Evolutionary conservation across 2,888 invertebrate species (phyloP), one percentile per base, ranked within the genome.

Genomic region (Cataglyphis albicans): DNA sequence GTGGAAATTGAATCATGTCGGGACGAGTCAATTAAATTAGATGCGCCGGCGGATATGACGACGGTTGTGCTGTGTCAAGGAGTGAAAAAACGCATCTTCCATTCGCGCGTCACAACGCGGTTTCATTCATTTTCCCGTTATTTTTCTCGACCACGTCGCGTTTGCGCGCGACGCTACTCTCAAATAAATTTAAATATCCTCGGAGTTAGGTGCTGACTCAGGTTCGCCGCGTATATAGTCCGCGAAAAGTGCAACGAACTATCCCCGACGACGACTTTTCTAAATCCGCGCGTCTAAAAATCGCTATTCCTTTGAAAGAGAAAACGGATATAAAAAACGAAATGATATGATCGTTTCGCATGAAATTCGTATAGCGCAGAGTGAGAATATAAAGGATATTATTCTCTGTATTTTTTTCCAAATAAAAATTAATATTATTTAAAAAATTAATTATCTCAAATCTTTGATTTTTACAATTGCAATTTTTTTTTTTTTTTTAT

Each of bases 101-200:
- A 10, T 15, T 44, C 32, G 1, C 21, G n/a, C 21, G 18, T 38
- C 1, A 21, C 21, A 21, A 72, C 35, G 55, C 35, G 35, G 12
- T 65, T 55, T 64, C 25, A 75, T 75, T 63, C 32, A 64, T 38
- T 64, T 64, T 29, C 18, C 75, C 25, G 52, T 38, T 65, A 65
- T 32, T 65, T 55, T 29, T 38, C 7, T 12, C 52, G 61, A 29
- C 7, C 29, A 15, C 5, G n/a, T 38, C 2, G 48, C 25, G 41
- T 44, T 73, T 12, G 63, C 74, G 32, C 29, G 63, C 74, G 21
- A 74, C 41, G 32, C 74, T 44, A 74, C 63, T 29, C 29, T n/a
- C 55, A 64, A 67, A 76, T 67, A 76, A 76, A 76, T 76, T 76
- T 67, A 67, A 76, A 67, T 67, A 55, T 76, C 55, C 76, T 41